These are phyloP conservation scores for Argentina silus DNA, from an alignment of 2,797 vertebrate species.

Conservation along the genomic window DNA sequence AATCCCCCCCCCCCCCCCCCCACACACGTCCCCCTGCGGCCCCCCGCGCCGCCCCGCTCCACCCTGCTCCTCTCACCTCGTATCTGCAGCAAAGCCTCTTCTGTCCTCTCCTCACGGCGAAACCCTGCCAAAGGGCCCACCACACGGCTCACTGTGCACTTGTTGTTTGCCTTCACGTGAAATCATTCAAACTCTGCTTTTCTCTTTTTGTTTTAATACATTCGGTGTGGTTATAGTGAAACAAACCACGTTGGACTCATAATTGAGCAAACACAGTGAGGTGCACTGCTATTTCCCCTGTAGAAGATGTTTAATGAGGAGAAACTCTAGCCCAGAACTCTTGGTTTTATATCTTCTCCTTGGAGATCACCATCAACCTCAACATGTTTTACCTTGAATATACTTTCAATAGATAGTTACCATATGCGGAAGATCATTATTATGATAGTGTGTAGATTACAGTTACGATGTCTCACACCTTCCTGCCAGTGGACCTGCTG, in stretches of 20 bases:
- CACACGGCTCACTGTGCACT: background rate
- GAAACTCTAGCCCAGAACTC: too few species aligned
- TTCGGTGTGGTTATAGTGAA: background rate
- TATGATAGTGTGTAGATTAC: too few species aligned
- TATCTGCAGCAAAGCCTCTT: conserved; percentile 8
- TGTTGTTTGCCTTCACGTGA: conserved; percentile 1
- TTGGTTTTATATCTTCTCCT: too few species aligned
- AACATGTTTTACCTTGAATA: too few species aligned
- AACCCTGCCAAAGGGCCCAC: background rate
- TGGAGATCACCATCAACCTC: too few species aligned
- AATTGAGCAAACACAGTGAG: background rate
- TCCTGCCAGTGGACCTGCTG: too few species aligned
- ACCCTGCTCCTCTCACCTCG: background rate
- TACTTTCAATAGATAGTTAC: too few species aligned
- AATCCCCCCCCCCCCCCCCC: background rate
- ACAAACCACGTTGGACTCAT: background rate
- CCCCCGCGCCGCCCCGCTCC: background rate
- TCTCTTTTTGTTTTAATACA: background rate
- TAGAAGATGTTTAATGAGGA: background rate
- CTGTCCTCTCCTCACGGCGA: background rate
- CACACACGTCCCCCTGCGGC: background rate
- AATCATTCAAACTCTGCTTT: background rate
- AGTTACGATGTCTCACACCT: too few species aligned
- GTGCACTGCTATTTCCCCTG: background rate
- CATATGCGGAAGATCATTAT: too few species aligned